Evolutionary conservation across 2,113 vertebrate genomes (phyloP).

Genomic region (Boleophthalmus pectinirostris): DNA sequence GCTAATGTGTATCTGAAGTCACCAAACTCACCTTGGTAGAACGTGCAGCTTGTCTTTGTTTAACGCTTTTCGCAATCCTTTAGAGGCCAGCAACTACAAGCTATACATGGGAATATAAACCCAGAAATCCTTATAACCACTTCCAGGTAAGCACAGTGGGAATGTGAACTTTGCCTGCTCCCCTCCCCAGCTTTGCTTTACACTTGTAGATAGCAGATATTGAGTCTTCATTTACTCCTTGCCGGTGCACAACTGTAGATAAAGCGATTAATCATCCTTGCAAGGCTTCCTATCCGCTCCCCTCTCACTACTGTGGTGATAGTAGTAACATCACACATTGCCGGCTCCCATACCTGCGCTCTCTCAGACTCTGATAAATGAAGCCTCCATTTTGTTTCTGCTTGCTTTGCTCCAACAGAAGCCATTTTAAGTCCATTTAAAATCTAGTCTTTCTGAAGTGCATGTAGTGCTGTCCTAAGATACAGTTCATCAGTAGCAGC

Average conservation of each 20-base stretch:
- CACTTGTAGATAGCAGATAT: slow-evolving; percentile 30
- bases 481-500: slow-evolving; percentile 22
- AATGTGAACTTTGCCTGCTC: slow-evolving; percentile 21
- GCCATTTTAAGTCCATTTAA: slow-evolving; percentile 50
- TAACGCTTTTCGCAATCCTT: slow-evolving; percentile 52
- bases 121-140: slow-evolving; percentile 74
- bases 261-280: slow-evolving; percentile 50
- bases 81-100: slow-evolving; percentile 74
- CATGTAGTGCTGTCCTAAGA: slow-evolving; percentile 31
- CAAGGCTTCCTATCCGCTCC: slow-evolving; percentile 16
- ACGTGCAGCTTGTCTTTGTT: slow-evolving; percentile 29
- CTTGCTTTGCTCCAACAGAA: slow-evolving; percentile 28
- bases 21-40: slow-evolving; percentile 4
- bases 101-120: slow-evolving; percentile 79
- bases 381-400: slow-evolving; percentile 53
- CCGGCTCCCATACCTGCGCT: slow-evolving; percentile 36
- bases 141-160: slow-evolving; percentile 73
- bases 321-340: slow-evolving; percentile 28
- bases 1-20: background rate
- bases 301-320: slow-evolving; percentile 14
- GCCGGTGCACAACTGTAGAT: slow-evolving; percentile 21
- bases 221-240: slow-evolving; percentile 11
- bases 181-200: slow-evolving; percentile 41
- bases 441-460: slow-evolving; percentile 13
- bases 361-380: slow-evolving; percentile 32